A percentile compares a stretch with the other conserved stretches of the same genome.
Evolutionary conservation across 1,140 invertebrate species (phyloP).

Genomic region (Alviniconcha marisindica): DNA sequence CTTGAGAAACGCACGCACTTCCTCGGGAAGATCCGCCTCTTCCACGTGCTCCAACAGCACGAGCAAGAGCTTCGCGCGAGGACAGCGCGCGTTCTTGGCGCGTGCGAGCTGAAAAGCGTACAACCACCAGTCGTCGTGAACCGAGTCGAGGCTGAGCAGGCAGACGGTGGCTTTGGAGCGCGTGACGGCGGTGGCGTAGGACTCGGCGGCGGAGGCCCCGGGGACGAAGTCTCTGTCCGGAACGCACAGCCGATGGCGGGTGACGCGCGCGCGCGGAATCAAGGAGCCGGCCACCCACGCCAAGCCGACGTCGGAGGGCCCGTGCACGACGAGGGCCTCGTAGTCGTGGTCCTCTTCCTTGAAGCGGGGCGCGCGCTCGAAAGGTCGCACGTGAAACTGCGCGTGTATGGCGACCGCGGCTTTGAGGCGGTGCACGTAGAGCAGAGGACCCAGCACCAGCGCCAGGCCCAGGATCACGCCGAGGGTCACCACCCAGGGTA

Average conservation of each 20-base stretch:
- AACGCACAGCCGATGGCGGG: slow-evolving; percentile 92
- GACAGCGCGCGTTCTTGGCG: slow-evolving; percentile 91
- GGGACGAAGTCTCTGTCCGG: slow-evolving; percentile 93
- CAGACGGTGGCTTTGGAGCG: slow-evolving; percentile 80
- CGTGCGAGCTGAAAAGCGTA: slow-evolving; percentile 83
- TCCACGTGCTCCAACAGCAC: slow-evolving; percentile 87
- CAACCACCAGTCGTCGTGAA: slow-evolving; percentile 82
- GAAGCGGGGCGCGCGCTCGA: neutral
- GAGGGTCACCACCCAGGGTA: slow-evolving; percentile 22
- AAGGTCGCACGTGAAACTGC: slow-evolving; percentile 17
- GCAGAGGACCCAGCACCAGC: slow-evolving; percentile 15
- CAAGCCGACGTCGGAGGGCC: slow-evolving; percentile 88
- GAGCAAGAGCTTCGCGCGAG: slow-evolving; percentile 88
- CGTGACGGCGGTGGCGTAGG: slow-evolving; percentile 79
- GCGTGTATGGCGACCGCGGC: slow-evolving; percentile 28
- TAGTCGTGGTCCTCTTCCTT: slow-evolving; percentile 69
- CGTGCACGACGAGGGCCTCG: slow-evolving; percentile 95
- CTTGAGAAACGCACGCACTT: slow-evolving; percentile 80
- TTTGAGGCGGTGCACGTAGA: slow-evolving; percentile 27
- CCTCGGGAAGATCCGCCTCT: slow-evolving; percentile 76
- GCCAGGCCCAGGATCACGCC: slow-evolving; percentile 11
- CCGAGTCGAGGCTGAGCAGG: slow-evolving; percentile 81
- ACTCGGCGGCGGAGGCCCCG: slow-evolving; percentile 83
- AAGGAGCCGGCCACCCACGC: slow-evolving; percentile 89
- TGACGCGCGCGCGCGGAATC: slow-evolving; percentile 86